Percentiles rank a stretch among this genome's conserved stretches.
phyloP scores from a whole-genome alignment of 1,140 invertebrate genomes.

The Bradynema listronoti region DNA sequence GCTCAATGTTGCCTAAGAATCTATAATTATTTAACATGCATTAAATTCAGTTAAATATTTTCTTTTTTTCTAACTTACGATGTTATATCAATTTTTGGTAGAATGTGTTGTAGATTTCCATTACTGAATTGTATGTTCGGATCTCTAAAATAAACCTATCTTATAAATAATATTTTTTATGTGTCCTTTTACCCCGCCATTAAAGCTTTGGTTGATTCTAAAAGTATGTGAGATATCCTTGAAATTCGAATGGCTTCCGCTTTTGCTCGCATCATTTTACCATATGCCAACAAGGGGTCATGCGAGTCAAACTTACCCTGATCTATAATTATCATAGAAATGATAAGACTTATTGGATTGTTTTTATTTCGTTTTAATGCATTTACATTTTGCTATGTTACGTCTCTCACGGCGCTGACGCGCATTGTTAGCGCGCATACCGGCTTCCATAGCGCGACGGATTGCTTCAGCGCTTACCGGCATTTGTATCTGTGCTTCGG shows the following conservation, averaged over 20 bases:
- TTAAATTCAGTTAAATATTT: background rate
- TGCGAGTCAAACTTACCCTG: slow-evolving; percentile 36
- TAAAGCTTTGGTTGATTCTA: slow-evolving; percentile 52
- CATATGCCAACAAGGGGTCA: slow-evolving; percentile 53
- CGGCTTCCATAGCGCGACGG: slow-evolving; percentile 39
- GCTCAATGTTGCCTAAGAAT: slow-evolving; percentile 41
- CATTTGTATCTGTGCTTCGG: slow-evolving; percentile 36
- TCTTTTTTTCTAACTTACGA: slow-evolving; percentile 12
- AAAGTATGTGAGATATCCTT: slow-evolving; percentile 41
- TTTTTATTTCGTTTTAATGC: background rate
- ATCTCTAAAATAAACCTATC: background rate
- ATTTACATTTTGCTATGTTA: slow-evolving; percentile 44
- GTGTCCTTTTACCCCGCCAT: slow-evolving; percentile 32
- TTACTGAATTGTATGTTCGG: slow-evolving; percentile 11
- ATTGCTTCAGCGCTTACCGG: slow-evolving; percentile 39
- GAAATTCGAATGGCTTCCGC: slow-evolving; percentile 43
- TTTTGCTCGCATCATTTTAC: slow-evolving; percentile 56
- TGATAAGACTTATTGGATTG: slow-evolving; percentile 1
- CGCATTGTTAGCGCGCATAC: slow-evolving; percentile 6
- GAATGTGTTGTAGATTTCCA: slow-evolving; percentile 43
- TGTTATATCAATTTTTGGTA: slow-evolving; percentile 52
- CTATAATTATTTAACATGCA: slow-evolving; percentile 26
- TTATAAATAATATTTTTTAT: slow-evolving; percentile 1
- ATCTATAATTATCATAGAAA: slow-evolving; percentile 23
- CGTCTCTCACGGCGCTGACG: slow-evolving; percentile 27